Evolutionary conservation across 2,888 invertebrate species (phyloP), one percentile per base, ranked within the genome.

Genomic region (Caradrina kadenii): DNA sequence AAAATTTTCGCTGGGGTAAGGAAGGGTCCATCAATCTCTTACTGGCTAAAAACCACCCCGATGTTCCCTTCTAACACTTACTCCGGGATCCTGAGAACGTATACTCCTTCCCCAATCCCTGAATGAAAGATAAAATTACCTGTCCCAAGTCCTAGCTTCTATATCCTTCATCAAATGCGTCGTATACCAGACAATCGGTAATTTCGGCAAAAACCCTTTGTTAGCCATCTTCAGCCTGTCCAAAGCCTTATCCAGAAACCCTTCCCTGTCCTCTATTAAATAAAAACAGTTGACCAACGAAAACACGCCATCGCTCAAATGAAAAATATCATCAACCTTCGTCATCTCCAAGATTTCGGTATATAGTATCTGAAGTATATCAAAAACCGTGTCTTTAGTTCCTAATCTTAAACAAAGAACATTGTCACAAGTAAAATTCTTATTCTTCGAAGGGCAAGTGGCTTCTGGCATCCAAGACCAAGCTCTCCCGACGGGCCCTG

Each of bases 401-500:
- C 97, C 97, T 10, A 98, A 87, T 87, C 97, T 97, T 0, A 97
- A 97, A 86, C 98, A 98, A 0, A 98, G 97, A 13, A 97, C 97
- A 87, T 98, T 98, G 19, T 97, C 97, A 85, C 97, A 97, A 0
- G 88, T 88, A 2, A 69, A 72, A 55, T 90, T 90, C 7, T 82
- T 77, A 1, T 80, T 85, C 50, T 89, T 90, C 0, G 69, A 83
- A 0, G 89, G 86, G 62, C 93, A 94, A 0, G 82, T 87, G 52
- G 97, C 96, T 69, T 97, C 96, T 1, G 96, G 95, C 39, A 97
- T 97, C 98, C 98, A 98, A 68, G 97, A 97, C 98, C 98, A 98
- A 0, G 98, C 97, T 84, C 97, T 97, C 0, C 98, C 98, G 0
- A 98, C 97, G 82, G 98, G 98, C 0, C 98, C 98, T 1, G 99